Conservation (phyloP, 1,140 invertebrate genomes). For the Bombus difficillimus region DNA sequence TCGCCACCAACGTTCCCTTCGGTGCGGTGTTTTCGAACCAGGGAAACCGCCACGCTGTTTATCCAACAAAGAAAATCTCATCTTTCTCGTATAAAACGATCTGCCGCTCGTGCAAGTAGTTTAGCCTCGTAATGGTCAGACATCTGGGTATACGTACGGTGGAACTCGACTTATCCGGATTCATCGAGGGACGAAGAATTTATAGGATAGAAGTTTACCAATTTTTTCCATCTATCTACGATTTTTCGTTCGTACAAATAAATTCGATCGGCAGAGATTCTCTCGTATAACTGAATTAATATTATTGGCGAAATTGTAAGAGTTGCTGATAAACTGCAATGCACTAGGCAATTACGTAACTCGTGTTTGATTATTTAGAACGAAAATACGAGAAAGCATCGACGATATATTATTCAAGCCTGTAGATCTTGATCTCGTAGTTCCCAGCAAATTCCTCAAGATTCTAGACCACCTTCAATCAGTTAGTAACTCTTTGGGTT, state of each 20-base stretch:
- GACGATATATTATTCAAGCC: conserved; percentile 31
- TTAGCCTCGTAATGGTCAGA: too few species aligned
- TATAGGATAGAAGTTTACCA: neutral
- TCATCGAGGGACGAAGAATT: neutral
- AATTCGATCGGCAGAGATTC: neutral
- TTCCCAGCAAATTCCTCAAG: conserved; percentile 40
- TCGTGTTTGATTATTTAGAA: neutral
- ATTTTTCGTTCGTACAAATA: neutral
- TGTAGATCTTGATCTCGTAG: neutral
- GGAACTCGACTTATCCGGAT: neutral
- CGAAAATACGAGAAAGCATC: neutral
- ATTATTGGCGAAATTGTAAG: too few species aligned
- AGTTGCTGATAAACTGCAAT: too few species aligned
- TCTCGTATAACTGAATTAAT: too few species aligned
- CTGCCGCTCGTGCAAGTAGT: neutral
- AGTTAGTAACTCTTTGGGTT: conserved; percentile 54
- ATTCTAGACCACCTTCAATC: conserved; percentile 44
- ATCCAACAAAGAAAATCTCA: conserved; percentile 9
- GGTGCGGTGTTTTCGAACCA: neutral
- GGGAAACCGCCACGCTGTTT: neutral
- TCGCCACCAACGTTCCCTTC: neutral
- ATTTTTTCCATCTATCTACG: neutral
- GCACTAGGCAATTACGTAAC: neutral
- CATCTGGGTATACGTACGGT: neutral
- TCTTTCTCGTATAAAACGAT: too few species aligned